Conservation (phyloP, 2,888 invertebrate species). For the Boloria selene region DNA sequence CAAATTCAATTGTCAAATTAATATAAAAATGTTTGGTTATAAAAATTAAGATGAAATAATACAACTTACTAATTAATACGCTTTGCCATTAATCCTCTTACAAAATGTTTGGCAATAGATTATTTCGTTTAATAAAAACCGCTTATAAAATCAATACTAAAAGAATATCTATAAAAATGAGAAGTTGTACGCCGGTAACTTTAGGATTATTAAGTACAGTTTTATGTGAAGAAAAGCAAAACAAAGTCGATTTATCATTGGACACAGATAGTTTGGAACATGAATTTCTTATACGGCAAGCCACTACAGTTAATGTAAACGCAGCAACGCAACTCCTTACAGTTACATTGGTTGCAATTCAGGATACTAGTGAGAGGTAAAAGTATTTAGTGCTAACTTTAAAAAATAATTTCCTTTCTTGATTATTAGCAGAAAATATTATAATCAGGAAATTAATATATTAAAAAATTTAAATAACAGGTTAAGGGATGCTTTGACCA, state of each 20-base stretch:
- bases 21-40: slow-evolving; percentile 23
- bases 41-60: slow-evolving; percentile 24
- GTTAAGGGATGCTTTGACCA: slow-evolving; percentile 65
- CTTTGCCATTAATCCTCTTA: not conserved
- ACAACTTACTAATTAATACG: slow-evolving; percentile 4
- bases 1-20: slow-evolving; percentile 1
- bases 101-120: slow-evolving; percentile 60
- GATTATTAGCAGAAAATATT: not conserved
- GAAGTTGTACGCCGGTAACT: slow-evolving; percentile 56
- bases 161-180: slow-evolving; percentile 48
- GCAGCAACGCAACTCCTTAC: slow-evolving; percentile 81
- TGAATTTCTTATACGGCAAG: slow-evolving; percentile 79
- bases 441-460: not conserved
- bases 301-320: slow-evolving; percentile 78
- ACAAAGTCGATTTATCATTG: slow-evolving; percentile 49
- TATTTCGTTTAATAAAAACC: slow-evolving; percentile 54
- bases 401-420: not conserved
- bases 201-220: slow-evolving; percentile 58
- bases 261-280: slow-evolving; percentile 69
- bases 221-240: slow-evolving; percentile 56
- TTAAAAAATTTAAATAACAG: slow-evolving; percentile 45
- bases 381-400: not conserved
- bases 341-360: slow-evolving; percentile 78
- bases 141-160: slow-evolving; percentile 48
- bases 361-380: slow-evolving; percentile 78